Evolutionary conservation across 2,888 invertebrate genomes (phyloP).

Genomic region (Melanostoma mellinum): DNA sequence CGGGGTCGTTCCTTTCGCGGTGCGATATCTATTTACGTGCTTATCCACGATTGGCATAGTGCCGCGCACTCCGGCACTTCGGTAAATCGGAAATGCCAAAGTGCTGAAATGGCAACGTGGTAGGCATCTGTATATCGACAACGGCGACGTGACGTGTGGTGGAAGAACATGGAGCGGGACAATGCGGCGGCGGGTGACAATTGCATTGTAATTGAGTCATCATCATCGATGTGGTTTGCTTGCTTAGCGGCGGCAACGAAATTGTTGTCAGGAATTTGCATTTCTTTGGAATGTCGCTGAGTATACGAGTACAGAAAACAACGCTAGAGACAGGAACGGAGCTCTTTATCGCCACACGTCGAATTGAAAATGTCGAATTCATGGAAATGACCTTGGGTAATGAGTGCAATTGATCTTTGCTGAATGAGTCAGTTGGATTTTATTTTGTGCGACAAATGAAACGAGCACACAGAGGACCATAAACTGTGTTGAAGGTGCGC

Average conservation of each 20-base stretch:
- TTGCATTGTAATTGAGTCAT: slow-evolving; percentile 64
- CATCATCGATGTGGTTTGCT: slow-evolving; percentile 32
- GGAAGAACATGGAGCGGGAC: slow-evolving; percentile 23
- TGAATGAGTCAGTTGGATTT: slow-evolving; percentile 38
- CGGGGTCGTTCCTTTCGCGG: slow-evolving; percentile 1
- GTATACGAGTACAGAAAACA: not conserved
- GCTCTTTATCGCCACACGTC: not conserved
- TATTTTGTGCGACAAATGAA: slow-evolving; percentile 21
- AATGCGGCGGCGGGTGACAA: slow-evolving; percentile 8
- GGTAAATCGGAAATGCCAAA: slow-evolving; percentile 69
- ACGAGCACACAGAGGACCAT: not conserved
- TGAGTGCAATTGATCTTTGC: slow-evolving; percentile 41
- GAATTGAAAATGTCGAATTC: slow-evolving; percentile 26
- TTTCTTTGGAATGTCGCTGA: slow-evolving; percentile 53
- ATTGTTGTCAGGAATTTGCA: slow-evolving; percentile 39
- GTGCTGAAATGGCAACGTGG: slow-evolving; percentile 54
- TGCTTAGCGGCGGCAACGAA: not conserved
- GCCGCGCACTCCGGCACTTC: slow-evolving; percentile 20
- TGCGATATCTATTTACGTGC: slow-evolving; percentile 63
- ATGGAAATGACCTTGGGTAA: slow-evolving; percentile 44
- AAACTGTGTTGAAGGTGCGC: not conserved
- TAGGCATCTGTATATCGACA: slow-evolving; percentile 34
- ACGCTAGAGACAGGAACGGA: not conserved
- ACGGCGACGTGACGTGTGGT: not conserved
- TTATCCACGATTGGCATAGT: slow-evolving; percentile 35